Conservation (phyloP, 2,797 vertebrate genomes). For the Sebastes ruberrimus region DNA sequence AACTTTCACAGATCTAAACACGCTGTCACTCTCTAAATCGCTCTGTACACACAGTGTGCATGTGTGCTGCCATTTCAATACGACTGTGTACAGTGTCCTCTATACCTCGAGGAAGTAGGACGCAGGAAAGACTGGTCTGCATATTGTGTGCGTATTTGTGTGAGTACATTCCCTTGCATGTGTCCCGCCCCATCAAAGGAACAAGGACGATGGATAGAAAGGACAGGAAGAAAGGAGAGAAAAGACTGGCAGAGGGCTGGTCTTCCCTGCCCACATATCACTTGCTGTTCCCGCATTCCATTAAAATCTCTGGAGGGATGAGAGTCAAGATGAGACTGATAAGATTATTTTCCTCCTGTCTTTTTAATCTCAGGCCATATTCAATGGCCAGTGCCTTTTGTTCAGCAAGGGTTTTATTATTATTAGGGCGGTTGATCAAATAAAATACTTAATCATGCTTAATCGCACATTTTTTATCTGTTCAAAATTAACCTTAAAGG, state of each 20-base stretch:
- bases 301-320: slow-evolving; percentile 61
- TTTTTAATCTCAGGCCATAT: slow-evolving; percentile 34
- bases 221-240: slow-evolving; percentile 63
- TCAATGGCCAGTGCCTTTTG: slow-evolving; percentile 2
- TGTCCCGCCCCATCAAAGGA: slow-evolving; percentile 37
- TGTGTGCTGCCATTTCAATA: slow-evolving; percentile 19
- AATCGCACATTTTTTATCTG: too few species aligned
- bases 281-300: slow-evolving; percentile 74
- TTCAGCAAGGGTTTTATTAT: not conserved
- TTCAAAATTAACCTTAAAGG: too few species aligned
- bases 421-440: not conserved
- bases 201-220: slow-evolving; percentile 43
- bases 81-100: slow-evolving; percentile 13
- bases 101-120: slow-evolving; percentile 26
- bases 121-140: not conserved
- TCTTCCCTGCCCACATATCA: slow-evolving; percentile 69
- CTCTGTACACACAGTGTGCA: slow-evolving; percentile 24
- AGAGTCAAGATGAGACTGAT: slow-evolving; percentile 65
- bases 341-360: slow-evolving; percentile 57
- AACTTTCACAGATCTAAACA: slow-evolving; percentile 62
- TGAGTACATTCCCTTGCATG: slow-evolving; percentile 15
- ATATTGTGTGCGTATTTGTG: slow-evolving; percentile 9
- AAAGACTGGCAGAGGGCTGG: slow-evolving; percentile 57
- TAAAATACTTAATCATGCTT: too few species aligned
- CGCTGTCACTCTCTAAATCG: slow-evolving; percentile 44